These are phyloP conservation scores for Ursus arctos DNA, from an alignment of 2,113 vertebrate genomes.

Conservation along the genomic window DNA sequence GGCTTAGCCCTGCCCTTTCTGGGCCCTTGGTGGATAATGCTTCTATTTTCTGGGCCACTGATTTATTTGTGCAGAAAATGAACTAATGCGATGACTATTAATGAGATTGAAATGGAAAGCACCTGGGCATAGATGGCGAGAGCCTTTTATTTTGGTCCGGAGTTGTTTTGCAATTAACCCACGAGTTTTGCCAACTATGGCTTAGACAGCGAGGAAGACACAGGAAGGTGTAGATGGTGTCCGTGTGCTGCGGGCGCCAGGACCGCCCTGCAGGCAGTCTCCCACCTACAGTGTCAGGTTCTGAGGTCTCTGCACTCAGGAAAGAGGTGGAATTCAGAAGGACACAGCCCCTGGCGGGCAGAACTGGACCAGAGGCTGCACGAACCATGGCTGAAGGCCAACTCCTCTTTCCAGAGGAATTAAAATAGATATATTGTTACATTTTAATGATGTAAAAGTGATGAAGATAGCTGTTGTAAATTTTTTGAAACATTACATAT, in stretches of 20 bases:
- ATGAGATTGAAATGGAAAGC: not conserved
- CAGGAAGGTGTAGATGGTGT: fast-evolving
- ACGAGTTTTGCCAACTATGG: fast-evolving
- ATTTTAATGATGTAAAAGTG: not conserved
- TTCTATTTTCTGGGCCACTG: not conserved
- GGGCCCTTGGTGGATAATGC: not conserved
- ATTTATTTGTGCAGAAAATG: slow-evolving; percentile 62
- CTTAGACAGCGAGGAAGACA: not conserved
- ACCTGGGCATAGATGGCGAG: not conserved
- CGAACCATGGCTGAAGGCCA: fast-evolving
- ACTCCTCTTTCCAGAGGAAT: fast-evolving
- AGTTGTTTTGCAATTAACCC: not conserved
- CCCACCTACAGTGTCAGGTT: fast-evolving
- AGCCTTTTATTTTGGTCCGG: not conserved
- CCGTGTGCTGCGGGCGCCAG: no score
- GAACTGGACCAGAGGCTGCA: fast-evolving
- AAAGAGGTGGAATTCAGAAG: not conserved
- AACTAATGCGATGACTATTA: not conserved
- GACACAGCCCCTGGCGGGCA: no score
- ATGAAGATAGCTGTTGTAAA: not conserved
- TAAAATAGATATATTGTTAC: no score
- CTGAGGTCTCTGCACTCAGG: fast-evolving
- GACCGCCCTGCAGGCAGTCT: not conserved
- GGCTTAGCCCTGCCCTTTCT: not conserved
- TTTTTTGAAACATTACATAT: not conserved